A percentile compares a stretch with the other conserved stretches of the same genome.
phyloP scores from a whole-genome alignment of 2,113 vertebrate genomes.

The Phylloscopus trochilus region DNA sequence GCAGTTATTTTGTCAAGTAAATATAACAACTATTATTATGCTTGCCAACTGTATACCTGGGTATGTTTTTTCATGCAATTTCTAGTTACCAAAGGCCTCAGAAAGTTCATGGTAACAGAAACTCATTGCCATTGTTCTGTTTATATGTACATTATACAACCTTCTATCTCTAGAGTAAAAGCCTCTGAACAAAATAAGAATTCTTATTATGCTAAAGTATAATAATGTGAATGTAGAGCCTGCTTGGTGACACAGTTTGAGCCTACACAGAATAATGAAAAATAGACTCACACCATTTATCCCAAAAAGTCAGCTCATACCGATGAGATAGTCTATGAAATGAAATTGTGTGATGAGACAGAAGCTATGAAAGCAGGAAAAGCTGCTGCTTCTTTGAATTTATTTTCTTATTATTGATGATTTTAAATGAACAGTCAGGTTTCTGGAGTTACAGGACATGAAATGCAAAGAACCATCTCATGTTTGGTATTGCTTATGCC shows the following conservation, averaged over 20 bases:
- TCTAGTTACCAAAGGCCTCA: not conserved
- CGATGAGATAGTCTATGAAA: not conserved
- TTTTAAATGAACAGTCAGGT: not conserved
- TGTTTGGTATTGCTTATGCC: not conserved
- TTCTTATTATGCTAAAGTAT: not conserved
- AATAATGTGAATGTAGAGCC: not conserved
- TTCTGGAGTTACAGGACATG: not conserved
- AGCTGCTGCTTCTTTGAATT: not conserved
- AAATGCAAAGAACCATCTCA: not conserved
- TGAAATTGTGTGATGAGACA: not conserved
- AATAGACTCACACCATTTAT: not conserved
- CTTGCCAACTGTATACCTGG: not conserved
- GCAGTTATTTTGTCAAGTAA: not conserved
- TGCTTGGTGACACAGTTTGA: not conserved
- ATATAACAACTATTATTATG: not conserved
- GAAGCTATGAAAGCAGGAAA: not conserved
- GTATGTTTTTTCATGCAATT: not conserved
- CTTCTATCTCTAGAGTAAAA: not conserved
- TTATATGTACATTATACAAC: not conserved
- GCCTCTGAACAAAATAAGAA: not conserved
- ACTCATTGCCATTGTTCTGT: not conserved
- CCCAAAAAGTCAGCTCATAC: not conserved
- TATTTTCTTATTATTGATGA: not conserved
- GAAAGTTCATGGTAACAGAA: not conserved
- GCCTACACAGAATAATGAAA: not conserved